Evolutionary conservation across 2,113 vertebrate genomes (phyloP), one percentile per base, ranked within the genome.

Genomic region (Ptyas mucosa): DNA sequence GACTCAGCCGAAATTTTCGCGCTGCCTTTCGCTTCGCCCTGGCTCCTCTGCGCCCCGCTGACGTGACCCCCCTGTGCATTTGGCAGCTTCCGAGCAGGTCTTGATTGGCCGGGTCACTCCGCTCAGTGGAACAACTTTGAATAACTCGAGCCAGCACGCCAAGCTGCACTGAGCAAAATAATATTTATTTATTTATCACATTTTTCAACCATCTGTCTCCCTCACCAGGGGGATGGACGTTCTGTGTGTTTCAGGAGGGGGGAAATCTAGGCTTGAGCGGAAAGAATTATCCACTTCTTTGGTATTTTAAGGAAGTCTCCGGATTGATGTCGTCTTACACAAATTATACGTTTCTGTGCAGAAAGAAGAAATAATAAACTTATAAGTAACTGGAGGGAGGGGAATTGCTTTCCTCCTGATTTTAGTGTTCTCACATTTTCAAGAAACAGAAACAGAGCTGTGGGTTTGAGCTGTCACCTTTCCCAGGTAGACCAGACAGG

Each of bases 21-120:
- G 1, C 6, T 15, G 5, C 29, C 8, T n/a, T 21, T 75, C 52
- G 1, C 10, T 23, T 21, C 21, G 2, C 0, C 43, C 43, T 49
- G 4, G 20, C 20, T 15, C 53, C 20, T 1, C 1, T 52, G 20
- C 8, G 2, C 11, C 21, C 0, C 10, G 20, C 57, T 9, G 15
- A 24, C 0, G 2, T 8, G 21, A 26, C 29, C 64, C 2, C 2
- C 1, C 69, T 34, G 6, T 18, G 15, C 34, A 1, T 26, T 39
- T 15, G 1, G 15, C 12, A 26, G 12, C 43, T 34, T 57, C 87
- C 10, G 29, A 29, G 51, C 15, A 20, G 0, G 1, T 14, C n/a
- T 57, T 11, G 21, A 12, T 58, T 14, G 39, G 21, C 53, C 52
- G 1, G 34, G 5, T 2, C 0, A 0, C 53, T 89, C 34, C 0